Percentiles rank a stretch among this genome's conserved stretches.
These are phyloP conservation scores for Festucalex cinctus DNA, from an alignment of 2,113 vertebrate species.

Conservation along the genomic window DNA sequence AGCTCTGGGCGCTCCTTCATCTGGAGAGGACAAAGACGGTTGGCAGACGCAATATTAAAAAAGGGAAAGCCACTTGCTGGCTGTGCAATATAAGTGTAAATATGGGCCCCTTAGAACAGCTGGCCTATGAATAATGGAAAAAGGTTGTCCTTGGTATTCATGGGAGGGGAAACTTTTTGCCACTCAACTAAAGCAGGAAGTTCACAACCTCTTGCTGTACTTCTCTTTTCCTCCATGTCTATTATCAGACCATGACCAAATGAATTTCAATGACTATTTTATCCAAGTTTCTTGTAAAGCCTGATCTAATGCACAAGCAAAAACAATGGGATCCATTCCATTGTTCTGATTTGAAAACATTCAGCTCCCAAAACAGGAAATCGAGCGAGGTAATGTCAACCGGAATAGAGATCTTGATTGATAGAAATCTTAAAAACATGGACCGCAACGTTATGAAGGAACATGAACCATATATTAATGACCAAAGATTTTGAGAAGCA, in stretches of 20 bases:
- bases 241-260: conserved; percentile 43
- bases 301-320: too few relatives aligned
- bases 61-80: conserved; percentile 59
- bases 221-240: conserved; percentile 34
- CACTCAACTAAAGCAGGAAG: conserved; percentile 62
- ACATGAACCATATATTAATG: too few relatives aligned
- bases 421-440: too few relatives aligned
- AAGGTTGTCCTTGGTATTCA: conserved; percentile 69
- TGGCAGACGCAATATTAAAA: conserved; percentile 64
- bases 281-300: too few relatives aligned
- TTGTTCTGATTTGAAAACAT: neutral
- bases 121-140: conserved; percentile 72
- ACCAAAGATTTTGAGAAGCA: too few relatives aligned
- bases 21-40: conserved; percentile 46
- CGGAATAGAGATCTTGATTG: too few relatives aligned
- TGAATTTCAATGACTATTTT: neutral
- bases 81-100: conserved; percentile 75
- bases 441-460: too few relatives aligned
- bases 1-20: conserved; percentile 46
- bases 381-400: too few relatives aligned
- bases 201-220: conserved; percentile 51
- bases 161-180: conserved; percentile 58
- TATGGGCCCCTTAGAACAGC: conserved; percentile 69
- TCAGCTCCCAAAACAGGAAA: too few relatives aligned
- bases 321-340: neutral